These are phyloP conservation scores for Acromyrmex heyeri DNA, from an alignment of 1,140 invertebrate species.

Conservation along the genomic window DNA sequence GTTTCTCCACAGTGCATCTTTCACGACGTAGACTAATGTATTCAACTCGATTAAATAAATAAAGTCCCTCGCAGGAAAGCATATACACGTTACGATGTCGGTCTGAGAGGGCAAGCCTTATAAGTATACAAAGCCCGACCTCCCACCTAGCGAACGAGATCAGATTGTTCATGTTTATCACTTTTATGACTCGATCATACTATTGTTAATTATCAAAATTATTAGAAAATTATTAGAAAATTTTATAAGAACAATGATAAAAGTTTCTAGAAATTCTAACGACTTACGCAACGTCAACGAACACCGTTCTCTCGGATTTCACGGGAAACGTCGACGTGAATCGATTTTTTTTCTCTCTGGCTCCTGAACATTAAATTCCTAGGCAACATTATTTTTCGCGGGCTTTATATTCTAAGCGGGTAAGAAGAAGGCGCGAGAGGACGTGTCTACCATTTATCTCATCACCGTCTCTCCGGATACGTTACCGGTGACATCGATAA, in stretches of 20 bases:
- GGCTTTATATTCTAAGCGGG: constrained; percentile 50
- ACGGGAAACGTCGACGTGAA: not conserved
- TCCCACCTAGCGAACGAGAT: constrained; percentile 36
- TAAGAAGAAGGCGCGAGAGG: constrained; percentile 59
- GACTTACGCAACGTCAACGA: not conserved
- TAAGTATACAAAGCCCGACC: constrained; percentile 49
- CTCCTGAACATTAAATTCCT: constrained; percentile 42
- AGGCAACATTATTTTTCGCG: constrained; percentile 66
- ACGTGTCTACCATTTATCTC: constrained; percentile 82
- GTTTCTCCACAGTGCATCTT: constrained; percentile 65
- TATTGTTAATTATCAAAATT: not conserved
- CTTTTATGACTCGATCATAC: not conserved
- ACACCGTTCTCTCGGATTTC: not conserved
- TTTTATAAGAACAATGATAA: not conserved
- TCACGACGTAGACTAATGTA: constrained; percentile 78
- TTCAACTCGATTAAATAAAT: constrained; percentile 81
- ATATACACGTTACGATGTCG: constrained; percentile 63
- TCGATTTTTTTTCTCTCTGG: constrained; percentile 23
- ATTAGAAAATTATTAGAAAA: not conserved
- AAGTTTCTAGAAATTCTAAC: not conserved
- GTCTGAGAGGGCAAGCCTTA: constrained; percentile 40
- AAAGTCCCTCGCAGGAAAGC: constrained; percentile 73
- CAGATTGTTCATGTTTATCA: constrained; percentile 11
- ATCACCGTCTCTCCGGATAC: constrained; percentile 81
- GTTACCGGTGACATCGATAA: constrained; percentile 85